A percentile compares a stretch with the other conserved stretches of the same genome.
phyloP scores from a whole-genome alignment of 2,797 vertebrate genomes.

The Lepilemur septentrionalis region DNA sequence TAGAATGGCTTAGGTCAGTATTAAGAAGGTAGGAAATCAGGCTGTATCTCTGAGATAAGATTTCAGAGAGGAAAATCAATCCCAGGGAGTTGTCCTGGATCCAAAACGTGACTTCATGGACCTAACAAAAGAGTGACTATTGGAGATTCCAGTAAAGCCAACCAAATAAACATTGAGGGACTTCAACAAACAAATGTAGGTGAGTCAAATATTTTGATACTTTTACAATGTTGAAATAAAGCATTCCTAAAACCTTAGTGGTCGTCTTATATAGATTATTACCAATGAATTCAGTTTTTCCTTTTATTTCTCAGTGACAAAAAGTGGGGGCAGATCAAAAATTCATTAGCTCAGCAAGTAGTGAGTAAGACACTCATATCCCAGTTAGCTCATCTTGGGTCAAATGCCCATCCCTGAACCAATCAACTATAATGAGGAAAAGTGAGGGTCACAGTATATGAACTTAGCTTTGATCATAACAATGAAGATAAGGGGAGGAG shows the following conservation, averaged over 20 bases:
- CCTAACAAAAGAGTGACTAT: background rate
- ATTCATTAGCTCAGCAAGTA: background rate
- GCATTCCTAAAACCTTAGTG: background rate
- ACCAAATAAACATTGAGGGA: background rate
- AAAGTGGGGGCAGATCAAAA: background rate
- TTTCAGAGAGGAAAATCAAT: background rate
- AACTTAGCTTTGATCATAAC: background rate
- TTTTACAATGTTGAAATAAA: background rate
- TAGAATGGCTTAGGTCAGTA: background rate
- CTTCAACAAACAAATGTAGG: background rate
- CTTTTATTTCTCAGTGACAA: background rate
- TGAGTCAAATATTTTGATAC: constrained; percentile 3
- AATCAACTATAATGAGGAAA: background rate
- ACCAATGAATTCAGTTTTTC: background rate
- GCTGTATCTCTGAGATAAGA: background rate
- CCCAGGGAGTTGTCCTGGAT: background rate
- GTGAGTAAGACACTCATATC: background rate
- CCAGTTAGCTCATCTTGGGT: background rate
- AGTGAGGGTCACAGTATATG: background rate
- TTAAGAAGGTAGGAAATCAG: background rate
- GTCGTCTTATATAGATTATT: background rate
- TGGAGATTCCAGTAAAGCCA: background rate
- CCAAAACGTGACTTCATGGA: background rate
- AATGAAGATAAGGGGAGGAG: background rate
- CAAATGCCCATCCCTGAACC: background rate